phyloP scores from a whole-genome alignment of 1,140 invertebrate species.

The Hydropsyche tenuis region DNA sequence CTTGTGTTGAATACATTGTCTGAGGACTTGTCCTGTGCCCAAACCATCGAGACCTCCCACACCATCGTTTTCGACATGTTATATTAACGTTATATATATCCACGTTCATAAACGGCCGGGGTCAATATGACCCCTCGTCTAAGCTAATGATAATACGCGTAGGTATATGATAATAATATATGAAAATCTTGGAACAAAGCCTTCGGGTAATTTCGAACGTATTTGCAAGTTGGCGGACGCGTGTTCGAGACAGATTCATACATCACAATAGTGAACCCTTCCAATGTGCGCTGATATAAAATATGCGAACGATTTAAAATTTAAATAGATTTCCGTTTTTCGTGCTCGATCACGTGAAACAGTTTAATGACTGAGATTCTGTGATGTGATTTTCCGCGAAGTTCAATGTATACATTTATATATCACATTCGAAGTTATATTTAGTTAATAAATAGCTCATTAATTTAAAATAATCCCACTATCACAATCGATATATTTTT shows the following conservation, averaged over 20 bases:
- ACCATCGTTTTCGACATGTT: neutral
- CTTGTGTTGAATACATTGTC: slow-evolving; percentile 18
- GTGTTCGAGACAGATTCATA: slow-evolving; percentile 16
- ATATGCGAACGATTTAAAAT: neutral
- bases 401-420: too few species aligned
- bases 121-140: slow-evolving; percentile 22
- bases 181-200: slow-evolving; percentile 22
- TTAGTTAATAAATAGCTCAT: too few species aligned
- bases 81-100: neutral
- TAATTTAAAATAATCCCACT: too few species aligned
- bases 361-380: slow-evolving; percentile 42
- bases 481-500: too few species aligned
- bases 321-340: slow-evolving; percentile 35
- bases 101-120: neutral
- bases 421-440: too few species aligned
- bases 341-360: slow-evolving; percentile 28
- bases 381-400: too few species aligned
- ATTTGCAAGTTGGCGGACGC: neutral
- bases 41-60: neutral
- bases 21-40: neutral
- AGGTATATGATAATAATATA: slow-evolving; percentile 4
- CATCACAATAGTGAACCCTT: neutral
- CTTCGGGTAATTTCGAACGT: neutral
- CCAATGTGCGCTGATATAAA: too few species aligned
- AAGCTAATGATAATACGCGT: slow-evolving; percentile 25